These are phyloP conservation scores for Sycobia sp. DNA, from an alignment of 1,140 invertebrate genomes.

Conservation along the genomic window DNA sequence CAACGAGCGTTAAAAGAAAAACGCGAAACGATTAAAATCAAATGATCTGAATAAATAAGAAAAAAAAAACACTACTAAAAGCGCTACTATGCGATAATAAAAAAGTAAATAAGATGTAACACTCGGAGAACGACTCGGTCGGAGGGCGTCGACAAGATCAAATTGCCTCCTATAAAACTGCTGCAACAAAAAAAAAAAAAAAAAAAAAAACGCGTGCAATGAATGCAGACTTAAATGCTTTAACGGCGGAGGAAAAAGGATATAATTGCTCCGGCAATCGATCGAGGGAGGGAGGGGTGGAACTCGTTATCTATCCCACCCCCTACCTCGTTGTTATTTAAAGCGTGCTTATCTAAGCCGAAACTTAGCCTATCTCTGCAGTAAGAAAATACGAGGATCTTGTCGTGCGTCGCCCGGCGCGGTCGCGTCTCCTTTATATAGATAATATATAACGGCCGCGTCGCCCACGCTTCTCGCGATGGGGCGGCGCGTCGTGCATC, in stretches of 20 bases:
- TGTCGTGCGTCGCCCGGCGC: slow-evolving; percentile 3
- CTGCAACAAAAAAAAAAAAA: background rate
- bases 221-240: no score
- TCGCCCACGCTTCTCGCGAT: slow-evolving; percentile 36
- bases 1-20: no score
- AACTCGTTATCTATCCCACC: no score
- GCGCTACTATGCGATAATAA: background rate
- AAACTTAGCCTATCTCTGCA: no score
- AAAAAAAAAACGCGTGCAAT: background rate
- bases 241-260: no score
- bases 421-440: background rate
- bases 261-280: no score
- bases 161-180: background rate
- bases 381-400: slow-evolving; percentile 11
- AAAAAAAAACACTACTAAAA: background rate
- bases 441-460: background rate
- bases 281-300: no score
- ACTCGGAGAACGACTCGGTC: slow-evolving; percentile 6
- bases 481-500: background rate
- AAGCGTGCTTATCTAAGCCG: no score
- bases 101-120: background rate
- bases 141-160: slow-evolving; percentile 10
- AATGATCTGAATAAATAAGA: background rate
- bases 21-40: background rate
- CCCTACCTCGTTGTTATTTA: no score